These are phyloP conservation scores for Athalia rosae DNA, from an alignment of 2,888 invertebrate species.

Conservation along the genomic window DNA sequence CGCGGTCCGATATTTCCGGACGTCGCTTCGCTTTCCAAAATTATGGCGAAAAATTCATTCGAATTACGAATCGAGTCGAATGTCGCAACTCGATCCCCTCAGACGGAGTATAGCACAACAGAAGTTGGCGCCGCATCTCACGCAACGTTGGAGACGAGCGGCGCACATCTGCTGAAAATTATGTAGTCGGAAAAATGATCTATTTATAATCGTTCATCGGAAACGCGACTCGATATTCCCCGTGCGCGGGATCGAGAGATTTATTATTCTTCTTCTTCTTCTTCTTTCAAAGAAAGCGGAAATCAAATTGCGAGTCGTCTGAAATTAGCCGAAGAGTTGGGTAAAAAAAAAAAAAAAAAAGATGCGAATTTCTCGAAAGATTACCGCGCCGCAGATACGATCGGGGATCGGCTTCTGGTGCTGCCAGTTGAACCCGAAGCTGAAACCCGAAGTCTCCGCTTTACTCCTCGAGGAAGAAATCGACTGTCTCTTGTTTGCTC, in stretches of 20 bases:
- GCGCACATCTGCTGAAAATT: conserved; percentile 37
- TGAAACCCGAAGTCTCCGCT: not conserved
- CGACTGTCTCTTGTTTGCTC: conserved; percentile 62
- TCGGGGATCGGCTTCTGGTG: conserved; percentile 37
- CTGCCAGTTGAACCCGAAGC: not conserved
- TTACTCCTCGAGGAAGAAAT: conserved; percentile 53
- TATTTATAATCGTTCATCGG: not conserved
- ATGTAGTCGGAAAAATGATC: not conserved
- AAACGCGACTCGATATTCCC: not conserved
- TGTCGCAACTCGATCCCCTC: no score
- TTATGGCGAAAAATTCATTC: no score
- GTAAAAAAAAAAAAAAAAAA: conserved; percentile 33
- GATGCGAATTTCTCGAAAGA: not conserved
- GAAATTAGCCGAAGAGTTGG: not conserved
- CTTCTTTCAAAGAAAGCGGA: not conserved
- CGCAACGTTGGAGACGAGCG: conserved; percentile 16
- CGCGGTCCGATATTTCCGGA: not conserved
- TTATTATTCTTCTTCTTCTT: no score
- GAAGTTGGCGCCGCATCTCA: conserved; percentile 18
- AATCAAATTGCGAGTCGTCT: not conserved
- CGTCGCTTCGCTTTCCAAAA: no score
- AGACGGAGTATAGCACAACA: not conserved
- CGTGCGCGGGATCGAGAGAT: no score
- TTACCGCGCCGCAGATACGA: not conserved
- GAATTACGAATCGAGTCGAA: no score